phyloP scores from a whole-genome alignment of 2,113 vertebrate genomes.

The Desmodus rotundus region DNA sequence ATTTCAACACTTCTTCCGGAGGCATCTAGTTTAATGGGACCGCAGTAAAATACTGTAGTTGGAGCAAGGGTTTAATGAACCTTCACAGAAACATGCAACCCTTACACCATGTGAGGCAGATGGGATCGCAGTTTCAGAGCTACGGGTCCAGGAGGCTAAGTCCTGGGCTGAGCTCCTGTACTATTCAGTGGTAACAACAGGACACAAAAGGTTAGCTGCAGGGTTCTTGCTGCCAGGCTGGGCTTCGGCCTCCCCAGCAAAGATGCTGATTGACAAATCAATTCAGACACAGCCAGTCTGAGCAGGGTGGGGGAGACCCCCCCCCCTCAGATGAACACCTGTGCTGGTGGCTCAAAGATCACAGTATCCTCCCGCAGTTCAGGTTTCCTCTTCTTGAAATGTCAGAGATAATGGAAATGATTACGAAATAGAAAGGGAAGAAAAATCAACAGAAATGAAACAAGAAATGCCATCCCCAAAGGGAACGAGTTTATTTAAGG shows the following conservation, averaged over 20 bases:
- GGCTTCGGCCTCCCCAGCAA: background rate
- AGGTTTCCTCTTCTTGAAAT: background rate
- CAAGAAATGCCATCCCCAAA: background rate
- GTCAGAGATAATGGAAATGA: background rate
- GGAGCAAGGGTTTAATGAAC: background rate
- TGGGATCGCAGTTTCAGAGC: background rate
- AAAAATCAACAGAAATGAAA: constrained; percentile 25
- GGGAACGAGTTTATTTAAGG: background rate
- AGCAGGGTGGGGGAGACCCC: background rate
- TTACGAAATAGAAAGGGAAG: background rate
- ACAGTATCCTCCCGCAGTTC: background rate
- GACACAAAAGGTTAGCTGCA: background rate
- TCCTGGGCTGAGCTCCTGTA: no score
- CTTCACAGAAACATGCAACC: background rate
- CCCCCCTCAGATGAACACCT: background rate
- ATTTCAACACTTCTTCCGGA: background rate
- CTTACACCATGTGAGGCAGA: background rate
- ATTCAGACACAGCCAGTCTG: background rate
- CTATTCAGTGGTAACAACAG: background rate
- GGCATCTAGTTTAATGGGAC: background rate
- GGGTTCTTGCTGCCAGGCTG: background rate
- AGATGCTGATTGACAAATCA: background rate
- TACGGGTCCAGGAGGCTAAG: background rate
- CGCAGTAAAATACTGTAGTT: background rate
- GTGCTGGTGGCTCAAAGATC: background rate